phyloP scores from a whole-genome alignment of 2,797 vertebrate genomes.

The Acanthurus tractus region DNA sequence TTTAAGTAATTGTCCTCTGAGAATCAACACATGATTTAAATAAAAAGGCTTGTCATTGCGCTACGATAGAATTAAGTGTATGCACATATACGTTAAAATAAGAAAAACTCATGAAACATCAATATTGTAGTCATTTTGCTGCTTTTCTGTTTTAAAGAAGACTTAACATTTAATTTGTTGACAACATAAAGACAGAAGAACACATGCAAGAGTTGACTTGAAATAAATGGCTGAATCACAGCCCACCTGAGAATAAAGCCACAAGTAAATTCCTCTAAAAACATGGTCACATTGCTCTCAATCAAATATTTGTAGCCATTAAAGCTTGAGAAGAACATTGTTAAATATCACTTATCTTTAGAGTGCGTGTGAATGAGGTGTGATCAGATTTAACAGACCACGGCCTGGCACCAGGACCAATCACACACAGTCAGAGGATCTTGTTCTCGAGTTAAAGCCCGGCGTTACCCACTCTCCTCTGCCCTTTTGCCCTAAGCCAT shows the following conservation, averaged over 20 bases:
- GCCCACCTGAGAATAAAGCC: not conserved
- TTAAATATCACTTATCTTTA: not conserved
- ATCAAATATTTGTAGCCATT: too few species aligned
- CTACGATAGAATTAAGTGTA: not conserved
- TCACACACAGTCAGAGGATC: not conserved
- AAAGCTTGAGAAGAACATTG: too few species aligned
- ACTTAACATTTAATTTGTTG: not conserved
- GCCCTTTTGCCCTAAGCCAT: slow-evolving; percentile 59
- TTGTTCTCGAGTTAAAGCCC: slow-evolving; percentile 4
- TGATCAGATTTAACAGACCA: not conserved
- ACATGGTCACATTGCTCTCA: too few species aligned
- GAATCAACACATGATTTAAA: slow-evolving; percentile 4
- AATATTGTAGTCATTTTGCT: too few species aligned
- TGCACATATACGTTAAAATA: not conserved
- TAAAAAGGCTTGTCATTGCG: not conserved
- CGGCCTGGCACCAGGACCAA: too few species aligned
- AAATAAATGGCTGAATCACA: slow-evolving; percentile 17
- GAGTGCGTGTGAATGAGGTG: not conserved
- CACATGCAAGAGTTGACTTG: slow-evolving; percentile 50
- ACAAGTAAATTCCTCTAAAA: not conserved
- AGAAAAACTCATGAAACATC: not conserved
- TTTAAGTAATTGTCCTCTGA: slow-evolving; percentile 44
- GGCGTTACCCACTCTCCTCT: slow-evolving; percentile 8
- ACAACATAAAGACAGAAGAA: not conserved
- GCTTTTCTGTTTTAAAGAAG: not conserved